Base-by-base conservation (phyloP, 92 coral and sea anemone genomes). In the Plumapathes pennacea region DNA sequence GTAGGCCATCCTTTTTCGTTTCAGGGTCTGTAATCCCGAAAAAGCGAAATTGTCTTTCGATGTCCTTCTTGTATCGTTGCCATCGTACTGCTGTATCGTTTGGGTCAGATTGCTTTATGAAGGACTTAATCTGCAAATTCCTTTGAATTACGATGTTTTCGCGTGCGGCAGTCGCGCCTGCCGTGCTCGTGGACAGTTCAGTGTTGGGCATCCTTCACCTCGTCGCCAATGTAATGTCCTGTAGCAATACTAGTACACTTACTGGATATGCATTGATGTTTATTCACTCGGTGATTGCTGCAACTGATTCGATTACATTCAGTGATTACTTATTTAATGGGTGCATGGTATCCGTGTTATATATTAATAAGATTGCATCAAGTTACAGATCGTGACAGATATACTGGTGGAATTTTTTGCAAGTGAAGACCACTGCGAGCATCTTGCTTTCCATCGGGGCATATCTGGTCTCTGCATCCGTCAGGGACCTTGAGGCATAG, bases 41-140 rank as follows among this genome's bases (percentile, higher is more conserved):
- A 37, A 69, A 57, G 2, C 77, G 55, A 22, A 69, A 69, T 38
- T 69, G 77, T 45, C 77, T 44, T 50, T 69, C 77, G 39, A 42
- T 42, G 38, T 55, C 56, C 42, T 50, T 59, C 36, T 69, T 69
- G 53, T 69, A 69, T 17, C 64, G 36, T 43, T 69, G 58, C 77
- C 69, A 69, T 14, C 37, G 33, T 10, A 67, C 67, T 9, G 74
- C 66, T 7, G 30, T 67, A 18, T 53, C 51, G 39, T 67, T 55
- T 23, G 5, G 12, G 36, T 67, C 74, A n/a, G 50, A 5, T 10
- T 52, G 50, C 25, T 67, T 53, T 3, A 66, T 53, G 21, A 66
- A 66, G 20, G 64, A 48, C 53, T 52, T 53, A 23, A 53, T 68
- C 14, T 46, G 52, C 14, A 66, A 50, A 23, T 66, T 30, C 18